Base-by-base conservation (phyloP, 2,797 vertebrate species). In the Triplophysa yarkandensis region DNA sequence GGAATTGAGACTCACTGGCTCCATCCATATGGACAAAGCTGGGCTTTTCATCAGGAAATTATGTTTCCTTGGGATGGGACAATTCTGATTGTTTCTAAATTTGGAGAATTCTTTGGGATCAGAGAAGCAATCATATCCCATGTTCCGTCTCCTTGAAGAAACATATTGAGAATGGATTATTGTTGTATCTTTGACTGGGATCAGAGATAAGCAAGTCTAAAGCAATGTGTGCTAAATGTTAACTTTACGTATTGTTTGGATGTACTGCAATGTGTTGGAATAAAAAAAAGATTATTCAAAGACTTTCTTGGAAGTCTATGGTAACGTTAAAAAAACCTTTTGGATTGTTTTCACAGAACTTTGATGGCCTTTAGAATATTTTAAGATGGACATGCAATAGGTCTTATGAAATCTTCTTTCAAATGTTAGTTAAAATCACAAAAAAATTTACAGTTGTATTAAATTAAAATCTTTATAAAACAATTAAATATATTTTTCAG, bases 81-180 rank as follows among this genome's bases (percentile, higher is more conserved):
- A 68, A 68, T 30, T 44, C 55, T 79, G 76, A 91, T 90, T 89
- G 85, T 88, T 89, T 84, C 86, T 89, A 88, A 86, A 83, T 90
- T 84, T 85, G 74, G 83, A 50, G 69, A 74, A 86, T 85, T 87
- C 83, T 84, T 74, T 27, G 48, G 82, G 68, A 82, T 87, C 63
- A 80, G 36, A 60, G 13, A 79, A 34, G 23, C 52, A 65, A 58
- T 50, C 21, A 79, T 81, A n/a, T 46, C 55, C 9, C 19, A 71
- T 80, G 71, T 43, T 76, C 66, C 23, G 17, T 55, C 46, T 77
- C 43, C 34, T 43, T 32, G 34, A 36, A 52, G 46, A 55, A 63
- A 75, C 39, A 68, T 39, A 14, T 34, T 71, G 27, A 71, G 68
- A 84, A 81, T 54, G 54, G 65, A 65, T 66, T 72, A 71, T 63